A percentile compares a stretch with the other conserved stretches of the same genome.
These are phyloP conservation scores for Glomeris maerens DNA, from an alignment of 1,140 invertebrate genomes.

Conservation along the genomic window DNA sequence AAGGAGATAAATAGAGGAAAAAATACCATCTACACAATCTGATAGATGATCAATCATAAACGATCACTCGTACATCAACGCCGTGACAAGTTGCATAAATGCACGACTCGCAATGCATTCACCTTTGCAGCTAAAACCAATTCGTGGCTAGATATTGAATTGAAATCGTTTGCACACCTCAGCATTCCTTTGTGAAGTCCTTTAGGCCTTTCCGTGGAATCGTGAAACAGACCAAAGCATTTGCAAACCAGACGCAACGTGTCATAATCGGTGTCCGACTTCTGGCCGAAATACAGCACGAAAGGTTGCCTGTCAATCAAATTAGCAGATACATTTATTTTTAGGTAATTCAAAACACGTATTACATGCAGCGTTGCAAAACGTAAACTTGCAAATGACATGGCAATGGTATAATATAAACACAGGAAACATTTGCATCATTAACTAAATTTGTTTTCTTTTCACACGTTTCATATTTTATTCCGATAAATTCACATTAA, in stretches of 20 bases:
- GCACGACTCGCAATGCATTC: no score
- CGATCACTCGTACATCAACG: no score
- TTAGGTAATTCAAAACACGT: neutral
- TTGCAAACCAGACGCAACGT: neutral
- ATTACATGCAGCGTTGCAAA: neutral
- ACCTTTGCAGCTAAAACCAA: no score
- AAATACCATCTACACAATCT: no score
- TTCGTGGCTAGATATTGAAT: no score
- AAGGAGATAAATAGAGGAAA: no score
- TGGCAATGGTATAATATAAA: neutral
- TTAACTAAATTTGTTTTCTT: no score
- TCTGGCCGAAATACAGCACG: neutral
- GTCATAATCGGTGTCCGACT: neutral
- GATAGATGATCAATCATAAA: no score
- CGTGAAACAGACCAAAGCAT: conserved; percentile 1
- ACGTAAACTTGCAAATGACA: neutral
- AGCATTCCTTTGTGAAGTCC: neutral
- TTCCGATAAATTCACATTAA: neutral
- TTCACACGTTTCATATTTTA: no score
- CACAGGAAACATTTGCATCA: no score
- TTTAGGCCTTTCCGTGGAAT: neutral
- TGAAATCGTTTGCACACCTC: no score
- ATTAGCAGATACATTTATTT: neutral
- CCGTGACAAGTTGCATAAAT: no score
- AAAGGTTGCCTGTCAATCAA: neutral